These are phyloP conservation scores for Elegia similella DNA, from an alignment of 2,888 invertebrate species.

Conservation along the genomic window DNA sequence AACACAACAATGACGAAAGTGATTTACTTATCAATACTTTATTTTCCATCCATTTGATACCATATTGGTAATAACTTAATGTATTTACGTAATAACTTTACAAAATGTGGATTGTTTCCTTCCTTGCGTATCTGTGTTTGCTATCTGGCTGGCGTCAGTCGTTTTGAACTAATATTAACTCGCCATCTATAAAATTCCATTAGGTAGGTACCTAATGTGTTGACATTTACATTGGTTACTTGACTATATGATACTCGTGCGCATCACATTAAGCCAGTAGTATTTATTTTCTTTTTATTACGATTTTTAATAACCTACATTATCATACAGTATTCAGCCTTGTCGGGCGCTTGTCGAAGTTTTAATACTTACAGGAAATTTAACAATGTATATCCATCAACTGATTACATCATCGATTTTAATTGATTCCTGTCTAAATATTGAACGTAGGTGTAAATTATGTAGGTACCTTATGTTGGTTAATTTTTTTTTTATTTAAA, in stretches of 20 bases:
- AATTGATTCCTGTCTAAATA: no score
- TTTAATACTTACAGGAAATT: no score
- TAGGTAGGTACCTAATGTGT: neutral
- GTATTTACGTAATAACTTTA: neutral
- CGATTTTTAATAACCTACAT: no score
- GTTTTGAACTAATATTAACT: neutral
- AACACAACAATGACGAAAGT: neutral
- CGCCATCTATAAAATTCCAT: neutral
- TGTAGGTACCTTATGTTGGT: no score
- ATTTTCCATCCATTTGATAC: neutral
- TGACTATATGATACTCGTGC: neutral
- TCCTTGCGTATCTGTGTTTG: neutral
- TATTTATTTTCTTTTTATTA: neutral
- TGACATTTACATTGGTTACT: neutral
- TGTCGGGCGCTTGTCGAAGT: no score
- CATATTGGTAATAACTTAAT: neutral
- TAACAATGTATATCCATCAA: no score
- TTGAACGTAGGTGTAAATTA: no score
- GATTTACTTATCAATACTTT: neutral
- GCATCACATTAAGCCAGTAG: neutral
- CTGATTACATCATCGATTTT: no score
- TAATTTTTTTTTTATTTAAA: no score
- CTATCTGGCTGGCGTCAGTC: neutral
- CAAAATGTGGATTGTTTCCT: neutral
- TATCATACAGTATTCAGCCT: no score